phyloP scores from a whole-genome alignment of 1,140 invertebrate species.

The Mizuhopecten yessoensis region DNA sequence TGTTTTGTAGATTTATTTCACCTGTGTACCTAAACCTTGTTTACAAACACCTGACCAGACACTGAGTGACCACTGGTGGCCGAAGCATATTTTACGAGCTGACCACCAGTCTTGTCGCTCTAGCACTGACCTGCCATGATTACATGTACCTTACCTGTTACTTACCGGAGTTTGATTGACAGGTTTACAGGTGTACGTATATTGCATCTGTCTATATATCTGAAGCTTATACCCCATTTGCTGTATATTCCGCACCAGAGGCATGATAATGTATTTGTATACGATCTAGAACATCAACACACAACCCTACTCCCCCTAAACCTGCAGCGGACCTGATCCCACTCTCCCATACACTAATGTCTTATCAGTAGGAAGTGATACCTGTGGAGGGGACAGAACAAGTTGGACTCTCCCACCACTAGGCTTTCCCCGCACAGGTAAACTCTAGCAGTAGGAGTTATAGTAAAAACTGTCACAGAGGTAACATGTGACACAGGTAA shows the following conservation, averaged over 20 bases:
- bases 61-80: not conserved
- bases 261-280: slow-evolving; percentile 39
- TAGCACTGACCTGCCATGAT: slow-evolving; percentile 7
- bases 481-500: slow-evolving; percentile 33
- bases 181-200: not conserved
- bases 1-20: not conserved
- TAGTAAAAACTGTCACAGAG: slow-evolving; percentile 15
- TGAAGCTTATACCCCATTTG: slow-evolving; percentile 21
- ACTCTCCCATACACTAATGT: not conserved
- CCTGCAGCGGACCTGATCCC: not conserved
- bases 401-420: not conserved
- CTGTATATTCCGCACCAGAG: not conserved
- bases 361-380: not conserved
- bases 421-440: slow-evolving; percentile 7
- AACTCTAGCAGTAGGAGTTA: slow-evolving; percentile 2
- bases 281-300: not conserved
- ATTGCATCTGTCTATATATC: slow-evolving; percentile 15
- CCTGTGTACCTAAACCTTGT: not conserved
- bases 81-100: not conserved
- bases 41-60: not conserved
- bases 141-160: not conserved
- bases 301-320: not conserved
- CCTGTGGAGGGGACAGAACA: not conserved
- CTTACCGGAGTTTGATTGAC: not conserved
- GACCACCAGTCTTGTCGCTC: not conserved